Evolutionary conservation across 2,113 vertebrate genomes (phyloP), one percentile per base, ranked within the genome.

Genomic region (Sula dactylatra): DNA sequence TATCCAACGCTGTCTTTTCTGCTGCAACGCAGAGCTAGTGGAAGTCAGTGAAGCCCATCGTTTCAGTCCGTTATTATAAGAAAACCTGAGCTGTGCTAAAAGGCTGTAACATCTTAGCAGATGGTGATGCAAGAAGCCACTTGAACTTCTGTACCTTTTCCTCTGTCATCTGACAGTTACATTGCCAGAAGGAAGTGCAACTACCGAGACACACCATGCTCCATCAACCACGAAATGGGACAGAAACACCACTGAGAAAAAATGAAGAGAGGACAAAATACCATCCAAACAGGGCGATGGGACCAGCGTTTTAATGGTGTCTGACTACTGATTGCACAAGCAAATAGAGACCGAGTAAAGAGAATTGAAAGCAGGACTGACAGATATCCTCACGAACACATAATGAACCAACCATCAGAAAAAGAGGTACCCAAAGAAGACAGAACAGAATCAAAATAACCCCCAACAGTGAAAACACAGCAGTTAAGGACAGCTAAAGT

Each of bases 121-220:
- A 95, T 82, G 86, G 88, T 58, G 74, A 94, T 69, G 74, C 78
- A 94, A 86, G 81, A 85, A 94, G 91, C 73, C 61, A 72, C 61
- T 72, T 95, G 90, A 94, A 93, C 91, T 95, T 42, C 32, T 83
- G 67, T 66, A 93, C 79, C 93, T 90, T 83, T 42, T n/a, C 71
- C 93, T 80, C 64, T 0, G 1, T 93, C 88, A 90, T 71, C 90
- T 88, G 92, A 70, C 66, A 95, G 85, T 40, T 82, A 80, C 74
- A 94, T 16, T 44, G 88, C 92, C 85, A 80, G 76, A 83, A 93
- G 87, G 66, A 82, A 88, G 59, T 5, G 59, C 79, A 92, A 17
- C 49, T 65, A 89, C 73, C 0, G 3, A 83, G 64, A 80, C 67
- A 88, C n/a, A 90, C 71, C 78, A 70, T 6, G 92, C 90, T 95